Evolutionary conservation across 1,140 invertebrate genomes (phyloP), one percentile per base, ranked within the genome.

Genomic region (Eciton burchellii): DNA sequence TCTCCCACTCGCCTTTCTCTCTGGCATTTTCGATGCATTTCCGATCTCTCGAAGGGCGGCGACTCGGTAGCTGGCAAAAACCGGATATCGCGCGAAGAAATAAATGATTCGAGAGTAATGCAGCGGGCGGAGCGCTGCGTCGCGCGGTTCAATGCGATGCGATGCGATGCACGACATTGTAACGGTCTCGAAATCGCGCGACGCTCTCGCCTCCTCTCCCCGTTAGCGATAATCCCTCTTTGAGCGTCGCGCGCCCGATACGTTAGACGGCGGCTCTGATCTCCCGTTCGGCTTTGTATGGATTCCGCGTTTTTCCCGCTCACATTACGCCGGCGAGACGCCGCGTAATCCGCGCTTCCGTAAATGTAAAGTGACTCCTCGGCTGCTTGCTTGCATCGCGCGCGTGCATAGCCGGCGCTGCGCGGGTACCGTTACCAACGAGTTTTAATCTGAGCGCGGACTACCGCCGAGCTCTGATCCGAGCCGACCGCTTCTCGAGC

Each of bases 281-380:
- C 59, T 29, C 47, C 43, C 8, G 21, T 16, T 12, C 21, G 62
- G 74, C 86, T 87, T 87, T 86, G 74, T 84, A 81, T 70, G 59
- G 74, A 87, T 74, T 43, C 52, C 14, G 12, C 6, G 62, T 65
- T 87, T 84, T 87, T 87, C 56, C 54, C 54, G 82, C 14, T 87
- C 86, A 84, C 56, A 24, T 87, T 87, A 87, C 84, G 79, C 74
- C 49, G 56, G 12, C 54, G 24, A 19, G 66, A 52, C 54, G 52
- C 57, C 52, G 41, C 65, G 63, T 81, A 87, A 87, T 82, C 81
- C 62, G 49, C 68, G 84, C 74, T 86, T 84, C 85, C 84, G 70
- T 87, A 86, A 87, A 86, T 86, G 86, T 86, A 87, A 87, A 86
- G 79, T 86, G 84, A 87, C 77, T 87, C 86, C 49, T 35, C 56